These are phyloP conservation scores for Eupithecia exiguata DNA, from an alignment of 2,888 invertebrate species.

Conservation along the genomic window DNA sequence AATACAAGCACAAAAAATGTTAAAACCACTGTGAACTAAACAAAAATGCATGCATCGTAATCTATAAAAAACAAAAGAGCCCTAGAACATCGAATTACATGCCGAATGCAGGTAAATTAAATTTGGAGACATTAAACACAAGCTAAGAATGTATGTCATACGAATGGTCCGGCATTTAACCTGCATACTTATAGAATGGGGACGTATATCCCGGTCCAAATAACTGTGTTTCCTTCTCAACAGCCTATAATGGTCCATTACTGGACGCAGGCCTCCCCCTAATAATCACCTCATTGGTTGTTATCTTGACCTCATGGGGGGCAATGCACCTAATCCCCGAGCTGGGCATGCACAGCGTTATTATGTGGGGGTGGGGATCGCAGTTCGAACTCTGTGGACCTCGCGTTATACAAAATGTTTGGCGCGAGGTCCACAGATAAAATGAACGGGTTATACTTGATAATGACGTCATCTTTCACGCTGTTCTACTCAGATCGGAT, in stretches of 20 bases:
- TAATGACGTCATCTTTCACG: not conserved
- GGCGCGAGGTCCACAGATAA: too few relatives aligned
- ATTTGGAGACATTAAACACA: conserved; percentile 35
- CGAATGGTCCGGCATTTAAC: conserved; percentile 3
- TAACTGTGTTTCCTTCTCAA: too few relatives aligned
- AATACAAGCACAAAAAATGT: not conserved
- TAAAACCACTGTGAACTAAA: not conserved
- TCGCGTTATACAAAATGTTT: too few relatives aligned
- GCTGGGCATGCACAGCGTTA: too few relatives aligned
- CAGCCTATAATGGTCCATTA: too few relatives aligned
- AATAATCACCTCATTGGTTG: too few relatives aligned
- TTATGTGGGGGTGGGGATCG: too few relatives aligned
- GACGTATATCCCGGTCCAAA: too few relatives aligned
- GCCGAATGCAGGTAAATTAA: conserved; percentile 33
- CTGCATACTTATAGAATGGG: not conserved
- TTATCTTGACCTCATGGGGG: too few relatives aligned
- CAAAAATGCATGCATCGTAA: conserved; percentile 17
- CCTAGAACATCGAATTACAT: conserved; percentile 28
- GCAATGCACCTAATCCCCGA: too few relatives aligned
- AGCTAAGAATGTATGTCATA: conserved; percentile 25
- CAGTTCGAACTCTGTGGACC: too few relatives aligned
- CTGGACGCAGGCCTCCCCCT: too few relatives aligned
- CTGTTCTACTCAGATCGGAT: not conserved
- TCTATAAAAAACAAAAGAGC: not conserved
- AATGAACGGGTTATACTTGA: not conserved